A percentile compares a stretch with the other conserved stretches of the same genome.
Conservation (phyloP, 2,113 vertebrate species). For the Brevimyrus niger region DNA sequence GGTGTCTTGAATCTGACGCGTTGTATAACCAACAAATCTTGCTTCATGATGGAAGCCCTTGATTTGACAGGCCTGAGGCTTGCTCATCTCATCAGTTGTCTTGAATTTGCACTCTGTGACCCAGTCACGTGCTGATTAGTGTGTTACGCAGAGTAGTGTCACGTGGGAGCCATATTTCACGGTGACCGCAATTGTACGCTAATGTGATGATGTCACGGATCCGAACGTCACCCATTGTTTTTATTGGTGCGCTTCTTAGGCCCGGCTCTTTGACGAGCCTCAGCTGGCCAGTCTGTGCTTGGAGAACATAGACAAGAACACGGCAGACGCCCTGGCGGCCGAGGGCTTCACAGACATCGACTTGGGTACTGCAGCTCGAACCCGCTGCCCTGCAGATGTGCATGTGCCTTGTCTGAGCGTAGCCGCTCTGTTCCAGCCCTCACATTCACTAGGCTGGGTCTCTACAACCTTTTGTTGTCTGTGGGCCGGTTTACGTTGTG, state of each 20-base stretch:
- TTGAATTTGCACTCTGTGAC: neutral
- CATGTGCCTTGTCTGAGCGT: neutral
- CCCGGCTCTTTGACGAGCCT: slow-evolving; percentile 79
- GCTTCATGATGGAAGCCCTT: neutral
- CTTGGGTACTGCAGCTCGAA: slow-evolving; percentile 55
- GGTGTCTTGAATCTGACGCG: neutral
- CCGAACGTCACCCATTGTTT: neutral
- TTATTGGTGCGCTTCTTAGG: slow-evolving; percentile 47
- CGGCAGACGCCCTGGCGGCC: slow-evolving; percentile 70
- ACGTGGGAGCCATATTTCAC: neutral
- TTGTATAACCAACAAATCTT: neutral
- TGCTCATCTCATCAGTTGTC: neutral
- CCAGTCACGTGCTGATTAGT: neutral
- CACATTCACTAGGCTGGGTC: neutral
- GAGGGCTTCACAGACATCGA: slow-evolving; percentile 86
- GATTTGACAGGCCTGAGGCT: neutral
- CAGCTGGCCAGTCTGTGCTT: slow-evolving; percentile 83
- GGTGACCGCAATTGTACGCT: neutral
- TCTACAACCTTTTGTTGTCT: neutral
- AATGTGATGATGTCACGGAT: neutral
- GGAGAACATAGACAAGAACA: slow-evolving; percentile 87
- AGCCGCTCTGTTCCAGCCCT: neutral
- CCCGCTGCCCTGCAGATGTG: neutral
- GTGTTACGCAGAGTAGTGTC: neutral
- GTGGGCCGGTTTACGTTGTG: neutral